Conservation (phyloP, 2,797 vertebrate genomes). For the Garrulus glandarius region DNA sequence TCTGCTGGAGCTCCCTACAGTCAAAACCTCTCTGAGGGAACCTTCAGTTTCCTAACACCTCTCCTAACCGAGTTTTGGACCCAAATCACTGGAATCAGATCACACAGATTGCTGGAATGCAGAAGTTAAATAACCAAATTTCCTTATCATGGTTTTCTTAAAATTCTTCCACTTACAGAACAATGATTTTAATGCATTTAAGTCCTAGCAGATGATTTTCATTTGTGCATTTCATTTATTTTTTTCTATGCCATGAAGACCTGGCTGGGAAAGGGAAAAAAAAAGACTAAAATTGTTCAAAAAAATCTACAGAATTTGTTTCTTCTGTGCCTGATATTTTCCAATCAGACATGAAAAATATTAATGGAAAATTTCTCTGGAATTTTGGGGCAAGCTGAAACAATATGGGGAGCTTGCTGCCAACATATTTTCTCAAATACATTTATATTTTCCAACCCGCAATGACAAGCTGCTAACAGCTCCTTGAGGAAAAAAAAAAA, state of each 20-base stretch:
- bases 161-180: background rate
- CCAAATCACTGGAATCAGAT: background rate
- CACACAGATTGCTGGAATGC: conserved; percentile 20
- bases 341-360: background rate
- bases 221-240: background rate
- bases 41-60: background rate
- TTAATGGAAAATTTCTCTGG: background rate
- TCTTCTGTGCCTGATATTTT: background rate
- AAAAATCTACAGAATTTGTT: background rate
- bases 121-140: background rate
- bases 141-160: background rate
- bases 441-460: background rate
- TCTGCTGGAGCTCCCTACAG: background rate
- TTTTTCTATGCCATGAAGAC: background rate
- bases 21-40: background rate
- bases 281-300: background rate
- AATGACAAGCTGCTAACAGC: background rate
- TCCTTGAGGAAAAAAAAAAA: background rate
- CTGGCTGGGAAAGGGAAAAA: background rate
- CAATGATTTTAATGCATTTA: background rate
- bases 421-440: conserved; percentile 25
- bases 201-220: background rate
- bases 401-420: background rate
- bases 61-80: background rate
- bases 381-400: conserved; percentile 15